Evolutionary conservation across 2,888 invertebrate species (phyloP).

Genomic region (Cremastobaeus sp.): DNA sequence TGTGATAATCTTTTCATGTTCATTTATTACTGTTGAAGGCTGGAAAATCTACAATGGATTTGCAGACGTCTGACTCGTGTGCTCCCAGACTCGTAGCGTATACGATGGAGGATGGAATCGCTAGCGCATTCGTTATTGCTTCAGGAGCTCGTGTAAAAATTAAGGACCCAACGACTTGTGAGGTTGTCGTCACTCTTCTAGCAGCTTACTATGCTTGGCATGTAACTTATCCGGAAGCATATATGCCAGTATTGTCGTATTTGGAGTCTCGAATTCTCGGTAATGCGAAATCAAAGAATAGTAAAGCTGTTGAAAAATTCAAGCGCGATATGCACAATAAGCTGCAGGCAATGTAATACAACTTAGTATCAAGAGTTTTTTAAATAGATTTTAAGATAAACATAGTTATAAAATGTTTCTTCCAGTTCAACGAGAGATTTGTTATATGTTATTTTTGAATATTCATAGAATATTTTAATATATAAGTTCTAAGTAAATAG

Average conservation of each 20-base stretch:
- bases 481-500: no score
- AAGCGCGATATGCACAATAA: background rate
- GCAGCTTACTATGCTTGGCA: conserved; percentile 19
- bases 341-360: no score
- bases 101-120: conserved; percentile 9
- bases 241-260: background rate
- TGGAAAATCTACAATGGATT: conserved; percentile 13
- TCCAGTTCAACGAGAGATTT: no score
- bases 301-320: conserved; percentile 4
- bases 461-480: no score
- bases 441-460: no score
- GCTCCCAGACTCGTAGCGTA: conserved; percentile 4
- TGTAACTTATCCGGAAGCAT: conserved; percentile 10
- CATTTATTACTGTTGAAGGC: no score
- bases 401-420: no score
- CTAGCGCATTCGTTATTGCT: conserved; percentile 6
- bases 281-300: background rate
- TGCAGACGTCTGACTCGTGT: background rate
- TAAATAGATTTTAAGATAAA: no score
- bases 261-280: conserved; percentile 3
- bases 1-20: no score
- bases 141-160: background rate
- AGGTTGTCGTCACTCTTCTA: background rate
- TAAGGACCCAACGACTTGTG: background rate
- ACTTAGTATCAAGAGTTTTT: no score